A percentile compares a stretch with the other conserved stretches of the same genome.
Evolutionary conservation across 2,888 invertebrate species (phyloP).

Genomic region (Tiphia femorata): DNA sequence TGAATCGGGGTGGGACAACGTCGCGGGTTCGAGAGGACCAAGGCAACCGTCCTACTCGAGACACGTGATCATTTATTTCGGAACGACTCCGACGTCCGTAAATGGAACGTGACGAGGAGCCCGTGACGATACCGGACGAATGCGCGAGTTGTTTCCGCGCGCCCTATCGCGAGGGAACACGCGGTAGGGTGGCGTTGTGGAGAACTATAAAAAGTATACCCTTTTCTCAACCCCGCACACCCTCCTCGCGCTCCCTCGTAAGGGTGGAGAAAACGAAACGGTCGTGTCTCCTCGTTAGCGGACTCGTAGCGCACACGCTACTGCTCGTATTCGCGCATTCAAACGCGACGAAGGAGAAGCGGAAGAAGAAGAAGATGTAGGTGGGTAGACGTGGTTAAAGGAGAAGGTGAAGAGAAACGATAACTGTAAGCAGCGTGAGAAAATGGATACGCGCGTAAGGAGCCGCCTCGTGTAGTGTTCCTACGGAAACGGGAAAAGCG

Average conservation of each 20-base stretch:
- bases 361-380: too few species aligned
- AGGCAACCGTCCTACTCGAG: constrained; percentile 10
- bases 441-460: too few species aligned
- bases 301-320: constrained; percentile 11
- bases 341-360: too few species aligned
- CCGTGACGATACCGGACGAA: neutral
- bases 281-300: constrained; percentile 27
- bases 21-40: constrained; percentile 15
- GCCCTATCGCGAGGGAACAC: neutral
- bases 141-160: too few species aligned
- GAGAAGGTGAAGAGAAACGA: too few species aligned
- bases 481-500: too few species aligned
- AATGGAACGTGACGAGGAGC: constrained; percentile 30
- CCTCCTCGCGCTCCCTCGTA: too few species aligned
- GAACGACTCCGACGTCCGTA: constrained; percentile 20
- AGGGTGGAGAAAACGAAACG: constrained; percentile 7
- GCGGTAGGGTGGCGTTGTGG: neutral
- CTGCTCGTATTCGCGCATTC: neutral
- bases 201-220: constrained; percentile 3
- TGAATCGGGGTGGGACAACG: constrained; percentile 14
- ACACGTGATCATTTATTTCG: constrained; percentile 33
- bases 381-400: too few species aligned
- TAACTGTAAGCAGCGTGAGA: too few species aligned
- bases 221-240: too few species aligned
- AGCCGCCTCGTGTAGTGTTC: too few species aligned